Base-by-base conservation (phyloP, 2,113 vertebrate species). In the Chaenocephalus aceratus region DNA sequence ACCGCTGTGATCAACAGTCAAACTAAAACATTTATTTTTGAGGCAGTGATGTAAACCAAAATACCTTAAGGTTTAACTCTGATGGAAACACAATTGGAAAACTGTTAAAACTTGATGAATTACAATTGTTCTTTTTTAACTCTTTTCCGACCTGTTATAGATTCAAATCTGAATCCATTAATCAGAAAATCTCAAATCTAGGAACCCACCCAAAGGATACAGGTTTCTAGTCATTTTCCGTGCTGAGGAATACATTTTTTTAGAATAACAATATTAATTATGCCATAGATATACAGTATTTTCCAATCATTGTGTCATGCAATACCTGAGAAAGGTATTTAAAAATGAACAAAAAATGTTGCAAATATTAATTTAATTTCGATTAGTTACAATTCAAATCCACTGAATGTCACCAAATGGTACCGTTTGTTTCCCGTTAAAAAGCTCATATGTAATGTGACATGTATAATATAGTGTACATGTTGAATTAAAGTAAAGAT, bases 21-120 rank as follows among this genome's bases (percentile, higher is more conserved):
- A 73, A 91, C 72, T 86, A 88, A 93, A 82, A 76, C 75, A 73
- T 93, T 89, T 91, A 77, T 88, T 92, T 41, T 84, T 79, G 87
- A 84, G 70, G 79, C 78, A 83, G 62, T 84, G 69, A 90, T 89
- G 83, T 73, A 88, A 84, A 86, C 88, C 80, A 76, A 62, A 80
- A 76, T 71, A 71, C 87, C 80, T 72, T 30, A 72, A 48, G 86
- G 72, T 80, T 68, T 60, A 71, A 53, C 75, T 83, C 74, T 77
- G 66, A 62, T 46, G 72, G 75, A 70, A 65, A 48, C 62, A 75
- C 14, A 75, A 34, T 41, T 41, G 7, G 36, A 6, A 41, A 7
- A 7, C 36, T 41, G 5, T 60, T 51, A 14, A 36, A 26, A 15
- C 66, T 44, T 58, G 21, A 10, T 14, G 6, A 12, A 41, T 23